Base-by-base conservation (phyloP, 2,888 invertebrate species). In the Thyatira batis region DNA sequence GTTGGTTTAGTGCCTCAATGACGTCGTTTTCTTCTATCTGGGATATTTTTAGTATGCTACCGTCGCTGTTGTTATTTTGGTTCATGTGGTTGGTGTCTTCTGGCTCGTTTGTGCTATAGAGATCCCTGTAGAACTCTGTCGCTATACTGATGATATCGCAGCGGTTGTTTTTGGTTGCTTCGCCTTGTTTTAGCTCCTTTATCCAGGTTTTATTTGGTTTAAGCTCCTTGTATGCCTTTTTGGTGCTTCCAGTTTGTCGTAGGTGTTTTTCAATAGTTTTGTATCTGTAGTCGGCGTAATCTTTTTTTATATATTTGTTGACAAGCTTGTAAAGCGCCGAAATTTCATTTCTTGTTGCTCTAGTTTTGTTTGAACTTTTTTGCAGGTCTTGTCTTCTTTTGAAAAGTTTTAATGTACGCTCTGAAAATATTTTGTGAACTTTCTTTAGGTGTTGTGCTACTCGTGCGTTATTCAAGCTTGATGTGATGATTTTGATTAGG, bases 141-240 rank as follows among this genome's bases (percentile, higher is more conserved):
- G 57, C 57, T 54, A n/a, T n/a, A n/a, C n/a, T n/a, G n/a, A n/a
- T n/a, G n/a, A n/a, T n/a, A n/a, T n/a, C n/a, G n/a, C n/a, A n/a
- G n/a, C n/a, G n/a, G n/a, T n/a, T n/a, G n/a, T n/a, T n/a, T n/a
- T n/a, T n/a, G n/a, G n/a, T n/a, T n/a, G n/a, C n/a, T n/a, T n/a
- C n/a, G n/a, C n/a, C n/a, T n/a, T n/a, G n/a, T n/a, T n/a, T n/a
- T n/a, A n/a, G 23, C 46, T 20, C 50, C 53, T 1, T n/a, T n/a
- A 51, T 54, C 58, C 56, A 54, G n/a, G 52, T 46, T 51, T 58
- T 58, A 49, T 54, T 49, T 50, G 52, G 10, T 51, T 10, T 50
- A 17, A 57, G 45, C 44, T 58, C 46, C 50, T 58, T 61, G 30
- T 50, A n/a, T n/a, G n/a, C n/a, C n/a, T n/a, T n/a, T n/a, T n/a